These are phyloP conservation scores for Drusus annulatus DNA, from an alignment of 1,140 invertebrate species.

Conservation along the genomic window DNA sequence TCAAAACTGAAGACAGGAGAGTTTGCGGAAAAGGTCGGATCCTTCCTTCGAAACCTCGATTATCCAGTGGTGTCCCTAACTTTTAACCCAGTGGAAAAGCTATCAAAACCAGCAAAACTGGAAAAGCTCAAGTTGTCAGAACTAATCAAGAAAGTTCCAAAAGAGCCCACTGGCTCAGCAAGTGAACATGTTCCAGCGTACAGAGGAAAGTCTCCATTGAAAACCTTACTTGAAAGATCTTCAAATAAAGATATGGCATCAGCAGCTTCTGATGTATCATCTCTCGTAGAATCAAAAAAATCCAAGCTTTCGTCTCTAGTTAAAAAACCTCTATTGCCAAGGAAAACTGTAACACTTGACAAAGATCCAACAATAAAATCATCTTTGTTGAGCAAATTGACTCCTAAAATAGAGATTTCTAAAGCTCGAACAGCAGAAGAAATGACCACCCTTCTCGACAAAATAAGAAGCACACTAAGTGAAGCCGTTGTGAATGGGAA, in stretches of 20 bases:
- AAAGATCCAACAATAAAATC: constrained; percentile 1
- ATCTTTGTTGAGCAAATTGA: not conserved
- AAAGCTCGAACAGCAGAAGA: constrained; percentile 4
- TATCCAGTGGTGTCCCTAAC: not conserved
- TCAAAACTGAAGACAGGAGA: not conserved
- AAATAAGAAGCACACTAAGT: constrained; percentile 12
- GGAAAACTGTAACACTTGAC: not conserved
- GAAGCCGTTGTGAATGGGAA: constrained; percentile 16
- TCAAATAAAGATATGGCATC: too few species aligned
- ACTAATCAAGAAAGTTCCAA: not conserved
- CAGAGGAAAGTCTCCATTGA: too few species aligned
- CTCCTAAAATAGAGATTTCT: not conserved
- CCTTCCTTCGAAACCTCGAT: too few species aligned
- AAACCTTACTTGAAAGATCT: too few species aligned
- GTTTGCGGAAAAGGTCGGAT: too few species aligned
- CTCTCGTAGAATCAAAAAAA: too few species aligned
- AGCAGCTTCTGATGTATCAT: too few species aligned
- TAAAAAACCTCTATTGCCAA: constrained; percentile 4
- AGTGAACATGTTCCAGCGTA: not conserved
- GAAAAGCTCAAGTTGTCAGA: not conserved
- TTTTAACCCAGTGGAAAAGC: not conserved
- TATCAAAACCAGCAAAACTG: not conserved
- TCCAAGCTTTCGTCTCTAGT: not conserved
- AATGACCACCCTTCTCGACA: not conserved
- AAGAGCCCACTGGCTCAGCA: not conserved